Conservation (phyloP, 2,797 vertebrate species). For the Synanceia verrucosa region DNA sequence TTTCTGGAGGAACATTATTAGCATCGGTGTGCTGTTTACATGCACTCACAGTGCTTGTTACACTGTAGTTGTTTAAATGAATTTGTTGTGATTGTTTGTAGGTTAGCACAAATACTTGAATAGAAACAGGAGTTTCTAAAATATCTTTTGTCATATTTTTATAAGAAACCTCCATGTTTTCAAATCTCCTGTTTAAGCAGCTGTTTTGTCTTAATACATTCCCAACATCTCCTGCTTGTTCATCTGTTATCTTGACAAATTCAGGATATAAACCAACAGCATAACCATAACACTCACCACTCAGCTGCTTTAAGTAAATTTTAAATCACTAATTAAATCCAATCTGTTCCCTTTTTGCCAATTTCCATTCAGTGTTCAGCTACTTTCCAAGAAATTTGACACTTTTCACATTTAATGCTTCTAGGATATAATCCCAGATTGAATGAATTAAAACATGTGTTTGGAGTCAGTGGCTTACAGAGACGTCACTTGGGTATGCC, state of each 20-base stretch:
- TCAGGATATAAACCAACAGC: neutral
- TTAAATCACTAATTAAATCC: neutral
- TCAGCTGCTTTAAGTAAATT: neutral
- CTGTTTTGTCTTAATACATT: neutral
- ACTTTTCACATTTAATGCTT: neutral
- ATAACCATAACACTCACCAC: neutral
- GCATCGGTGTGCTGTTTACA: slow-evolving; percentile 19
- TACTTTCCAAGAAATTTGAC: neutral
- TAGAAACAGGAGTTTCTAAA: neutral
- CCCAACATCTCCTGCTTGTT: neutral
- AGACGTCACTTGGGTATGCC: neutral
- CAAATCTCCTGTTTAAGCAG: neutral
- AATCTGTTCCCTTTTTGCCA: neutral
- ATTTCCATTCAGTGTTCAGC: neutral
- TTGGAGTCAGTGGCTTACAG: neutral
- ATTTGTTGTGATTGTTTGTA: slow-evolving; percentile 1
- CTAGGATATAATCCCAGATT: neutral
- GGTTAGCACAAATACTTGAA: neutral
- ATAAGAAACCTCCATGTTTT: neutral
- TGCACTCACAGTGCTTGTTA: slow-evolving; percentile 5
- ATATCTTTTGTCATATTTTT: neutral
- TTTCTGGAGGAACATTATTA: slow-evolving; percentile 24
- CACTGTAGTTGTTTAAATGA: neutral
- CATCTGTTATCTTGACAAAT: neutral
- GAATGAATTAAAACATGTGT: neutral